Evolutionary conservation across 2,888 invertebrate genomes (phyloP), one percentile per base, ranked within the genome.

Genomic region (Meta bourneti): DNA sequence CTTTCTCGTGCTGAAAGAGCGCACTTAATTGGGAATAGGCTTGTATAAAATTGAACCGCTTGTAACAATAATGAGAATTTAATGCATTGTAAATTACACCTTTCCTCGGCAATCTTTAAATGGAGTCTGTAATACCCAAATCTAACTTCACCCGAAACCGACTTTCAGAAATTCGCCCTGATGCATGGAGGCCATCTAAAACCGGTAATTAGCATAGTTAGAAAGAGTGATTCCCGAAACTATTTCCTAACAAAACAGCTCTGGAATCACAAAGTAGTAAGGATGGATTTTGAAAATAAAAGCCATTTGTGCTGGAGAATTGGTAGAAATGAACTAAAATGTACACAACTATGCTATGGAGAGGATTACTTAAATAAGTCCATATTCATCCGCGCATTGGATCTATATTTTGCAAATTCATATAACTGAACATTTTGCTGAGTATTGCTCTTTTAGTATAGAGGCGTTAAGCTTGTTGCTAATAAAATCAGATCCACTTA

Each of bases 21-120:
- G 51, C 51, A 51, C 84, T 90, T 74, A 84, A 90, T 90, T 85
- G 80, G 51, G 72, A 54, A 84, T 85, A 48, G 19, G 79, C 74
- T 80, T 90, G 51, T 80, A 72, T 90, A 85, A 85, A 90, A 90
- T 74, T 80, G 90, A 85, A 75, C 90, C 79, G 77, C 78, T 90
- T 84, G 90, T 85, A 90, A 85, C 85, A 85, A 90, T 90, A 85
- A 90, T 90, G 90, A 90, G 90, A 90, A 84, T 85, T 90, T 90
- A 90, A 90, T 90, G 90, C 72, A 85, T 90, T 90, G 90, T 85
- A 90, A 90, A 90, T 90, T 84, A 83, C 85, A 72, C 48, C 69
- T 72, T 69, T 79, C 61, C 80, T n/a, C 34, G n/a, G 20, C 83
- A 61, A 85, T 85, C 79, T 80, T 77, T 61, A 88, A 88, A 71